Evolutionary conservation across 2,888 invertebrate species (phyloP).

Genomic region (Caenorhabditis sulstoni): DNA sequence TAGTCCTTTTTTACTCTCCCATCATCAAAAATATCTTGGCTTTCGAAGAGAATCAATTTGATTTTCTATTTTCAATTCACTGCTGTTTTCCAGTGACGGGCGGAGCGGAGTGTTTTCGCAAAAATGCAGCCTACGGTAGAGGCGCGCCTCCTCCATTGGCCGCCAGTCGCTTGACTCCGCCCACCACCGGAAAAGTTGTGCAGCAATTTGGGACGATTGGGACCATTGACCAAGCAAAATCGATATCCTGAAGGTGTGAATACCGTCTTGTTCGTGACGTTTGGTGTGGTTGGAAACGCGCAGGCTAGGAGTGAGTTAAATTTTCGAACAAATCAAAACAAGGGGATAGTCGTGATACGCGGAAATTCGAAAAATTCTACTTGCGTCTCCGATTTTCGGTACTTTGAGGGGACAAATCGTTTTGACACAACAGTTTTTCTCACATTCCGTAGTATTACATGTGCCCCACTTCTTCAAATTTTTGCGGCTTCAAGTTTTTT

Average conservation of each 20-base stretch:
- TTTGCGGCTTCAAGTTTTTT: conserved; percentile 2
- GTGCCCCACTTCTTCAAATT: neutral
- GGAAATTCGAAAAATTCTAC: too few relatives aligned
- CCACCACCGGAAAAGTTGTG: conserved; percentile 29
- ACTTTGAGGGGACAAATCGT: neutral
- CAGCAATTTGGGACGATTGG: conserved; percentile 30
- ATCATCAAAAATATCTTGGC: too few relatives aligned
- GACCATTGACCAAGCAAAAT: neutral
- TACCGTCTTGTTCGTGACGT: conserved; percentile 3
- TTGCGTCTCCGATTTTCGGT: neutral
- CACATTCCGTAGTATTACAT: neutral
- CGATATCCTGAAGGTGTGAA: conserved; percentile 11
- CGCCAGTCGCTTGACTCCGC: conserved; percentile 18
- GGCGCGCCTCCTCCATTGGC: conserved; percentile 33
- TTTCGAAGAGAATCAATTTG: too few relatives aligned
- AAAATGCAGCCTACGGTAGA: conserved; percentile 13
- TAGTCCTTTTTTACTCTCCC: too few relatives aligned
- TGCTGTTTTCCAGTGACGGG: too few relatives aligned
- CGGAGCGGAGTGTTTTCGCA: neutral
- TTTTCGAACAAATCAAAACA: neutral
- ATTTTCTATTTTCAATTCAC: too few relatives aligned
- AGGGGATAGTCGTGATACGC: neutral
- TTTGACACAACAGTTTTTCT: neutral
- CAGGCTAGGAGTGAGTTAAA: neutral
- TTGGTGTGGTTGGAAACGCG: conserved; percentile 13